These are phyloP conservation scores for Oscheius sp. DNA, from an alignment of 2,888 invertebrate species.

Conservation along the genomic window DNA sequence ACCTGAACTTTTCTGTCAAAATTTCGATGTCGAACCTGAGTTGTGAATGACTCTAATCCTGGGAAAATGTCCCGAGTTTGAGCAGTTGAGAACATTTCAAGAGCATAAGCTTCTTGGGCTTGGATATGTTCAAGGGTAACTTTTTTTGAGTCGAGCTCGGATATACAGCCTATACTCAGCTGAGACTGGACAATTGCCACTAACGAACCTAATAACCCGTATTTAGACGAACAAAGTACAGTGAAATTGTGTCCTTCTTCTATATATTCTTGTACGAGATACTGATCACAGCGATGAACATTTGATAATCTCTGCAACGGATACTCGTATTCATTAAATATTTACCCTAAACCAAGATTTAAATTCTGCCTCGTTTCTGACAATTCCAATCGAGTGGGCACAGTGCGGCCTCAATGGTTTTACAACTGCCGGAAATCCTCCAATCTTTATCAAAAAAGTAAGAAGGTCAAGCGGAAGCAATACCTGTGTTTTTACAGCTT, in stretches of 20 bases:
- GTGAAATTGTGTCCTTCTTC: slow-evolving; percentile 66
- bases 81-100: slow-evolving; percentile 61
- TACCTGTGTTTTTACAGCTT: slow-evolving; percentile 52
- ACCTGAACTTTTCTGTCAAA: slow-evolving; percentile 39
- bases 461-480: slow-evolving; percentile 11
- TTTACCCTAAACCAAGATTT: slow-evolving; percentile 56
- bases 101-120: slow-evolving; percentile 57
- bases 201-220: slow-evolving; percentile 60
- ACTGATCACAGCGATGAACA: slow-evolving; percentile 59
- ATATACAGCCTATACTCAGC: slow-evolving; percentile 53
- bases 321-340: background rate
- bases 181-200: background rate
- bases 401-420: slow-evolving; percentile 50
- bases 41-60: slow-evolving; percentile 65
- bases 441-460: slow-evolving; percentile 36
- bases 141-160: slow-evolving; percentile 52
- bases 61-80: slow-evolving; percentile 67
- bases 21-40: slow-evolving; percentile 48
- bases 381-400: slow-evolving; percentile 55
- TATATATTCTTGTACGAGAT: slow-evolving; percentile 65
- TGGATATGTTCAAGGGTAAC: slow-evolving; percentile 57
- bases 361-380: slow-evolving; percentile 51
- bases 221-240: slow-evolving; percentile 57
- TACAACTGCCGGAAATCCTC: slow-evolving; percentile 56
- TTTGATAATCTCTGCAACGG: slow-evolving; percentile 51